Base-by-base conservation (phyloP, 2,888 invertebrate genomes). In the Lasioglossum marginatum region DNA sequence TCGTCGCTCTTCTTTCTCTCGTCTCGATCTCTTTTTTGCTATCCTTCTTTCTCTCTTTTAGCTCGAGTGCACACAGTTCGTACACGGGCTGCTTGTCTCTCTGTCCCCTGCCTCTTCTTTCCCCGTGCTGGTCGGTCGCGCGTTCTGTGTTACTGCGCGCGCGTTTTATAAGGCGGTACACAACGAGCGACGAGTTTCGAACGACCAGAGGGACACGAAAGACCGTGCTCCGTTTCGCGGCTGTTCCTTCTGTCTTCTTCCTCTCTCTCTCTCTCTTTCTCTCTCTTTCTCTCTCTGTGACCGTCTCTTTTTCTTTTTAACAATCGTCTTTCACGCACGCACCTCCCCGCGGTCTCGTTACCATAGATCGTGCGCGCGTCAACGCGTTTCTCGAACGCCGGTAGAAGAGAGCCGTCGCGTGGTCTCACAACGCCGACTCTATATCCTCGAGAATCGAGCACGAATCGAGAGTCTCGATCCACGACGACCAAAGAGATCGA, bases 101-200 rank as follows among this genome's bases (percentile, higher is more conserved):
- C 57, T 74, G 43, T 72, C n/a, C 71, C 68, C 75, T 66, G 73
- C 57, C n/a, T 70, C 70, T 57, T 74, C 70, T 66, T 83, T 75
- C 79, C 60, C 37, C 45, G 70, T 72, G 74, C 81, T 66, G 82
- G 78, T 82, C n/a, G 73, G 84, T 71, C 86, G 71, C 87, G 85
- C 82, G 82, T 82, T 82, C 86, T 84, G 90, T 84, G 88, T 82
- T 90, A 90, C 90, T 82, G 87, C 86, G 90, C 89, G 87, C 86
- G 83, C 90, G 91, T 91, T 90, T 91, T 90, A 91, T 89, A 91
- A 91, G 91, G 88, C 87, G 91, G 87, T 85, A 89, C 86, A 83
- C 84, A 81, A 85, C 79, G 79, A 77, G 86, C 87, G 72, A 76
- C 89, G 79, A 76, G 88, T 76, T 68, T 77, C 87, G 82, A 78